Evolutionary conservation across 1,140 invertebrate genomes (phyloP), one percentile per base, ranked within the genome.

Genomic region (Neocloeon triangulifer): DNA sequence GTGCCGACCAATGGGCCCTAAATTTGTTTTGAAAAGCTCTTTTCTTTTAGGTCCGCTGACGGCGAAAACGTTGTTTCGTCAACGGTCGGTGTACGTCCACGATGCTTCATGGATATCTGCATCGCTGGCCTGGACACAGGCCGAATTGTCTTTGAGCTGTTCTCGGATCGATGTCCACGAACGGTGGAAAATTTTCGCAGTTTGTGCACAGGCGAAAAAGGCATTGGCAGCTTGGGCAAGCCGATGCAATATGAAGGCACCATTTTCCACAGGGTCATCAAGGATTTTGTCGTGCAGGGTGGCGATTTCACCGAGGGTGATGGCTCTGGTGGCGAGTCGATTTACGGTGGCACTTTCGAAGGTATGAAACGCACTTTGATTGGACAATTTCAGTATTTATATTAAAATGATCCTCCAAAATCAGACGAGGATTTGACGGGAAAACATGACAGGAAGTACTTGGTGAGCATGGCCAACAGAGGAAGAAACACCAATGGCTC

Each of bases 401-500:
- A n/a, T n/a, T n/a, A n/a, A n/a, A n/a, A n/a, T n/a, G n/a, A n/a
- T n/a, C n/a, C n/a, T n/a, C n/a, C n/a, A n/a, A n/a, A n/a, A 30
- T 58, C 70, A 23, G 89, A 95, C 71, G 91, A 96, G 59, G 77
- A 77, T 44, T 89, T 96, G 49, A 70, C 70, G 1, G 43, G 85
- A 14, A 79, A 85, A 52, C 89, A 95, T 62, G 82, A 91, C 42
- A 64, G 66, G 30, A 73, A 78, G 19, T 80, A 74, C 41, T 50
- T 89, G 30, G 55, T 97, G 19, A 92, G 86, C 2, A 97, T 97
- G 92, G 91, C 92, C 3, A 97, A 96, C 56, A 66, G 85, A 44
- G 88, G 84, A 29, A 82, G 82, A 51, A 77, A 96, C 47, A 95
- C 92, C 9, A 97, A 98, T 59, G 91, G 92, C 15, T 95, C 88